These are phyloP conservation scores for Falco punctatus DNA, from an alignment of 2,113 vertebrate species.

Conservation along the genomic window DNA sequence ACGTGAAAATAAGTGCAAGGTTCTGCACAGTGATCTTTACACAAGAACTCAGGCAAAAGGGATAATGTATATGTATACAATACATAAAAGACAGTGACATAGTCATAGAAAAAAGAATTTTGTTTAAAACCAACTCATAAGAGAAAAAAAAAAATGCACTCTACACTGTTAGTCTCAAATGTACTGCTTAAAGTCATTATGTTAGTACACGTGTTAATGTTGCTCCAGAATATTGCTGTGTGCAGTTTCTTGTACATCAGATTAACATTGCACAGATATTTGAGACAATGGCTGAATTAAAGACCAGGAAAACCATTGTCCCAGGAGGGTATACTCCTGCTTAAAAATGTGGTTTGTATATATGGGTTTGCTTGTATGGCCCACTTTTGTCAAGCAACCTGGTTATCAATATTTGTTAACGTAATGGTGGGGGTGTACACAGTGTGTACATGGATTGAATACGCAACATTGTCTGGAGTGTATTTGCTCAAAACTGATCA, in stretches of 20 bases:
- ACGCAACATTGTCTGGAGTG: background rate
- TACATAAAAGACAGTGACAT: background rate
- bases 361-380: background rate
- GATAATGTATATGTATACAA: background rate
- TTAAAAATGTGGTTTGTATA: background rate
- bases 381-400: background rate
- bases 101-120: background rate
- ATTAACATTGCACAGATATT: background rate
- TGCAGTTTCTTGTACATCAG: background rate
- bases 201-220: background rate
- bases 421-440: background rate
- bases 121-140: background rate
- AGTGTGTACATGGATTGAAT: accelerated
- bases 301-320: background rate
- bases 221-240: background rate
- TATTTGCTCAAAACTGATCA: background rate
- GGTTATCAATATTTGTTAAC: background rate
- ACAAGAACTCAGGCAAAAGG: background rate
- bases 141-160: background rate
- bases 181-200: background rate
- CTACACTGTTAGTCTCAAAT: background rate
- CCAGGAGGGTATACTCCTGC: background rate
- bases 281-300: background rate
- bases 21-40: background rate
- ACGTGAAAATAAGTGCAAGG: background rate